Percentiles rank a stretch among this genome's conserved stretches.
Evolutionary conservation across 2,888 invertebrate genomes (phyloP).

Genomic region (Zelleria hepariella): DNA sequence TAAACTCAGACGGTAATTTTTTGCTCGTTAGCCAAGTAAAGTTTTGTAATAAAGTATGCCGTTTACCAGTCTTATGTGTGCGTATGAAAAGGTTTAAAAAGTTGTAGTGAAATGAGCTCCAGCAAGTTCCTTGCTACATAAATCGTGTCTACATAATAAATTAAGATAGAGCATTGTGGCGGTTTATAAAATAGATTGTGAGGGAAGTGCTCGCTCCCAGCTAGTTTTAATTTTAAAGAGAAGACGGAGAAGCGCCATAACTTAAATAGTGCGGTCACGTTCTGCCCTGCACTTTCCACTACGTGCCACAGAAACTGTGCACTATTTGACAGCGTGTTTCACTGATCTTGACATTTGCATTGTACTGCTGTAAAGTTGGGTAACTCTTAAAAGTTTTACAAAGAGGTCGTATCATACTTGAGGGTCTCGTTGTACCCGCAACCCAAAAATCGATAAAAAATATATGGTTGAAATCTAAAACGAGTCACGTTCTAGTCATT

Average conservation of each 20-base stretch:
- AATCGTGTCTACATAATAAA: no score
- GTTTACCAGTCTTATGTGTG: no score
- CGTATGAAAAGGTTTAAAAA: no score
- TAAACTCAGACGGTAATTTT: not conserved
- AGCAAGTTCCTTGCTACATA: no score
- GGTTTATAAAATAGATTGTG: not conserved
- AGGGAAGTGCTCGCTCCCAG: slow-evolving; percentile 5
- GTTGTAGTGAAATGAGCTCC: no score
- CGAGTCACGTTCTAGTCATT: no score
- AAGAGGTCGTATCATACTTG: no score
- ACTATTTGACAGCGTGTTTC: not conserved
- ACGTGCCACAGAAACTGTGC: not conserved
- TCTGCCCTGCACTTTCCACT: slow-evolving; percentile 8
- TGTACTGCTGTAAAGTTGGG: no score
- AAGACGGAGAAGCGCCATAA: slow-evolving; percentile 16
- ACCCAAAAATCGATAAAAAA: no score
- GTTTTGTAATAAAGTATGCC: not conserved
- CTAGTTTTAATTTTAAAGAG: slow-evolving; percentile 14
- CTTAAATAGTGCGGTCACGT: slow-evolving; percentile 35
- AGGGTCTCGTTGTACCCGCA: no score
- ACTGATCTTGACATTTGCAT: not conserved
- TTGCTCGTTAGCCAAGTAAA: not conserved
- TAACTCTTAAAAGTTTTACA: no score
- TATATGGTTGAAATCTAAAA: no score
- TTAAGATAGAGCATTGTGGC: not conserved